These are phyloP conservation scores for Coenobita brevimanus DNA, from an alignment of 1,140 invertebrate species.

Conservation along the genomic window DNA sequence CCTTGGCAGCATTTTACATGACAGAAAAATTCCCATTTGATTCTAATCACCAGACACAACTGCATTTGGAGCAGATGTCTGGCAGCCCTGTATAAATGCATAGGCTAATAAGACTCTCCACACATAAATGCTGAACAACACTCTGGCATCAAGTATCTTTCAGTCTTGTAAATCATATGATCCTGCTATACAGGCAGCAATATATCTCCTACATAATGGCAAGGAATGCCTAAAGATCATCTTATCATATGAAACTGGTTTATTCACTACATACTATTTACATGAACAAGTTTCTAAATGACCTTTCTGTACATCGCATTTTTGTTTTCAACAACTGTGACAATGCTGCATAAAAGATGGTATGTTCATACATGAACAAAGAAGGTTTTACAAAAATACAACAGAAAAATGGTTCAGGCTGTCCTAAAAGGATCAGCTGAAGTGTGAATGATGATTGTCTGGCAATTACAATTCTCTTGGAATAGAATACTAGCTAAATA, in stretches of 20 bases:
- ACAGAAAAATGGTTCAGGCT: too few species aligned
- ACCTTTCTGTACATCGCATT: conserved; percentile 64
- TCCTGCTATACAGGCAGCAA: not conserved
- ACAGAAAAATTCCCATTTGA: too few species aligned
- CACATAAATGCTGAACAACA: too few species aligned
- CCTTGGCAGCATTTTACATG: too few species aligned
- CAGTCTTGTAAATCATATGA: too few species aligned
- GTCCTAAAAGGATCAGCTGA: conserved; percentile 18
- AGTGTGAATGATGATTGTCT: conserved; percentile 61
- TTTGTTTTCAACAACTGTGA: conserved; percentile 60
- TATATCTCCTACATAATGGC: not conserved
- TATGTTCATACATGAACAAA: conserved; percentile 45
- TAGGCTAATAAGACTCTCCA: too few species aligned
- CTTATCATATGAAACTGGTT: conserved; percentile 62
- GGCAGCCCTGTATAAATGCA: too few species aligned
- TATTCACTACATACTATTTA: conserved; percentile 67
- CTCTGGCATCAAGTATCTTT: too few species aligned
- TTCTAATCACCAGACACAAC: too few species aligned
- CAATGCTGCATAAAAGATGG: conserved; percentile 61
- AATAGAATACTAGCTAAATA: conserved; percentile 62
- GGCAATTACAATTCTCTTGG: conserved; percentile 64
- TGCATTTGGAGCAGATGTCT: too few species aligned
- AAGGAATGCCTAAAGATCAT: conserved; percentile 41
- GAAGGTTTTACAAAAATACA: not conserved
- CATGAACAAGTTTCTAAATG: conserved; percentile 65